phyloP scores from a whole-genome alignment of 2,113 vertebrate genomes.

The Calypte anna region DNA sequence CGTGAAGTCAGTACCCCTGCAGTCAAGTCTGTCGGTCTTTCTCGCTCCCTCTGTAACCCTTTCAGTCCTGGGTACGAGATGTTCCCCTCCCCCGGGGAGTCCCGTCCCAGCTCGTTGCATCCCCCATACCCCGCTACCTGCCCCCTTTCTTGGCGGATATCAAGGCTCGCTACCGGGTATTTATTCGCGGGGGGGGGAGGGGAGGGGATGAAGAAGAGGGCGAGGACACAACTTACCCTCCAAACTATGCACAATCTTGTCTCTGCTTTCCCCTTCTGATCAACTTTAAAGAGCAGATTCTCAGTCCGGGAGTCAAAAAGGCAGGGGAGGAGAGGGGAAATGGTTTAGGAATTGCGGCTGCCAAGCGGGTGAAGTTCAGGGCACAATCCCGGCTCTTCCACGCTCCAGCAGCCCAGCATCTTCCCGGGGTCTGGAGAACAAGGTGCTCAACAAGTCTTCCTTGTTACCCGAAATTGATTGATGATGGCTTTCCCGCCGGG shows the following conservation, averaged over 20 bases:
- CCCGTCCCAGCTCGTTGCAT: not conserved
- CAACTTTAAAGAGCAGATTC: conserved; percentile 52
- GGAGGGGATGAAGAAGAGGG: not conserved
- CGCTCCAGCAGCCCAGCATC: conserved; percentile 40
- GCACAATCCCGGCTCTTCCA: conserved; percentile 21
- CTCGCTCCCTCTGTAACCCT: conserved; percentile 28
- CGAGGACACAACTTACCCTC: conserved; percentile 72
- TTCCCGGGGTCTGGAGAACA: conserved; percentile 40
- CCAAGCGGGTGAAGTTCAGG: conserved; percentile 51
- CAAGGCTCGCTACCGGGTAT: not conserved
- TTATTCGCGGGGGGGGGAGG: not conserved
- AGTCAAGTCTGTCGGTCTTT: not conserved
- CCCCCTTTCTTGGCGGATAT: not conserved
- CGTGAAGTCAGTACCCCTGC: not conserved
- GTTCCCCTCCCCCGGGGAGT: not conserved
- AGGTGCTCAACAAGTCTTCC: conserved; percentile 51
- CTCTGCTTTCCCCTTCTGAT: conserved; percentile 43
- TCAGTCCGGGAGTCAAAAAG: conserved; percentile 45
- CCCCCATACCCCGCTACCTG: not conserved
- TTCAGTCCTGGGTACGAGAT: not conserved
- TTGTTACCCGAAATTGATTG: conserved; percentile 8
- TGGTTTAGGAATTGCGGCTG: conserved; percentile 26
- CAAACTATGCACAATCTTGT: conserved; percentile 42
- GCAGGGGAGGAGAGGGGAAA: conserved; percentile 21
- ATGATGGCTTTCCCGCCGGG: conserved; percentile 11